A percentile compares a stretch with the other conserved stretches of the same genome.
phyloP scores from a whole-genome alignment of 2,113 vertebrate species.

The Agapornis roseicollis region DNA sequence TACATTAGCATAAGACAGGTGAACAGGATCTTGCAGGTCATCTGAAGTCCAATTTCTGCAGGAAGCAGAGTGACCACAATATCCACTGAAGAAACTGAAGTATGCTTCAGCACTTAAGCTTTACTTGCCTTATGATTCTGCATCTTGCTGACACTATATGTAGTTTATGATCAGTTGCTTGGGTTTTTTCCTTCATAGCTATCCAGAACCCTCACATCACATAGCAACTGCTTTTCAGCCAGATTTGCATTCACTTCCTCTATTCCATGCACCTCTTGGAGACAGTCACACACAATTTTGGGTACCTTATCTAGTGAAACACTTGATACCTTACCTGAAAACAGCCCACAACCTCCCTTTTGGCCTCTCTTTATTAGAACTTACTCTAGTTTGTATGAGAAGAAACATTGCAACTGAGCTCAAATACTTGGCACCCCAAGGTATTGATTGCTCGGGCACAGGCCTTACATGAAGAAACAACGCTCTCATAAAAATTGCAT shows the following conservation, averaged over 20 bases:
- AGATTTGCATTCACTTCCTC: not conserved
- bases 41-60: not conserved
- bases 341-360: not conserved
- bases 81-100: not conserved
- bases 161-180: not conserved
- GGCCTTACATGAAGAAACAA: not conserved
- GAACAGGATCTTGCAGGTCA: not conserved
- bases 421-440: not conserved
- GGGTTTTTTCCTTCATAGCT: not conserved
- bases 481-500: not conserved
- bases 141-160: not conserved
- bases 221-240: not conserved
- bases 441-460: not conserved
- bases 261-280: not conserved
- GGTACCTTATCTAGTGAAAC: not conserved
- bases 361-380: not conserved
- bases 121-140: not conserved
- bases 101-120: not conserved
- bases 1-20: not conserved
- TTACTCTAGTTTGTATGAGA: not conserved
- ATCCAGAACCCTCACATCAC: not conserved
- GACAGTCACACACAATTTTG: not conserved
- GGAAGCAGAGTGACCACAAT: not conserved
- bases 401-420: not conserved
- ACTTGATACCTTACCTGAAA: not conserved